A percentile compares a stretch with the other conserved stretches of the same genome.
Conservation (phyloP, 2,888 invertebrate genomes). For the Acrobasis consociella region DNA sequence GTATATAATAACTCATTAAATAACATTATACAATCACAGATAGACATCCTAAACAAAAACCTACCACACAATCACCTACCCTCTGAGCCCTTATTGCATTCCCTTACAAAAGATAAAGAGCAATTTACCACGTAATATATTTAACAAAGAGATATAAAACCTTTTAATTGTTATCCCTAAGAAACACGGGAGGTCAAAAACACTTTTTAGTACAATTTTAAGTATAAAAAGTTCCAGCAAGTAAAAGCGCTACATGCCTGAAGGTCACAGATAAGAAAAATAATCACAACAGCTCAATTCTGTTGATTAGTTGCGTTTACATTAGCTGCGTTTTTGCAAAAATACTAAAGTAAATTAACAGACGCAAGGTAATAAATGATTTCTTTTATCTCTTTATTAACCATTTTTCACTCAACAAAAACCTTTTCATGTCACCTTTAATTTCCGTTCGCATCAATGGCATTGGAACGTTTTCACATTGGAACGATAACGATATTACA, state of each 20-base stretch:
- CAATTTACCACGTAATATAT: not conserved
- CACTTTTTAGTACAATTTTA: not conserved
- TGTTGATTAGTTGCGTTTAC: not conserved
- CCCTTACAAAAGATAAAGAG: too few relatives aligned
- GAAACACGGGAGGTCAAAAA: not conserved
- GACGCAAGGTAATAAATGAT: not conserved
- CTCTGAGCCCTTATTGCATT: too few relatives aligned
- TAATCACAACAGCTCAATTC: not conserved
- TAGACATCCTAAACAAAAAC: too few relatives aligned
- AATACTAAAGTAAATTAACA: not conserved
- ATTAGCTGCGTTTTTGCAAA: not conserved
- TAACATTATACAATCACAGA: too few relatives aligned
- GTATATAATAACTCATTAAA: too few relatives aligned
- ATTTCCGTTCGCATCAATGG: slow-evolving; percentile 1
- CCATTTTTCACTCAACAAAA: slow-evolving; percentile 5
- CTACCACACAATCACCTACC: too few relatives aligned
- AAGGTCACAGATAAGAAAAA: not conserved
- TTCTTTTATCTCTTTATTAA: not conserved
- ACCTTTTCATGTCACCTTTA: slow-evolving; percentile 12
- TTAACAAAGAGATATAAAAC: not conserved
- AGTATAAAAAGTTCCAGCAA: not conserved
- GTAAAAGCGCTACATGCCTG: not conserved
- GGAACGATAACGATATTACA: too few relatives aligned
- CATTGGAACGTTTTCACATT: not conserved
- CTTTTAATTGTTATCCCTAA: not conserved